phyloP scores from a whole-genome alignment of 2,888 invertebrate species.

The Coelopa pilipes region DNA sequence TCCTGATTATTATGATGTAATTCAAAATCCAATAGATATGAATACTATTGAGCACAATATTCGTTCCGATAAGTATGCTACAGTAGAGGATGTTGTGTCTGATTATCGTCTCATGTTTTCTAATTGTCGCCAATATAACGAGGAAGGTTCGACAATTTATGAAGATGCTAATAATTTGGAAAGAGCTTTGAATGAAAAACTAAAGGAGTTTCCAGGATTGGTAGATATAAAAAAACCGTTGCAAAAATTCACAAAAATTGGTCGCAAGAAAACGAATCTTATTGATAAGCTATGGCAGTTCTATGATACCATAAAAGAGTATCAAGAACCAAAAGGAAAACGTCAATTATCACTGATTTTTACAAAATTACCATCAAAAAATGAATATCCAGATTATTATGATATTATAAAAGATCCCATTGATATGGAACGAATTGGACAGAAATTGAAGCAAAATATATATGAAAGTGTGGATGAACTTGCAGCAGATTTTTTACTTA shows the following conservation, averaged over 20 bases:
- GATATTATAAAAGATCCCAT: conserved; percentile 97
- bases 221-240: conserved; percentile 66
- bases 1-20: conserved; percentile 95
- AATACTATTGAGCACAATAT: conserved; percentile 92
- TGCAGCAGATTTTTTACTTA: conserved; percentile 87
- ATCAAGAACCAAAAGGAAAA: conserved; percentile 82
- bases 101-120: conserved; percentile 96
- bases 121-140: conserved; percentile 97
- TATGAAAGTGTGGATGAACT: conserved; percentile 89
- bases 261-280: conserved; percentile 67
- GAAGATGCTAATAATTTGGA: conserved; percentile 93
- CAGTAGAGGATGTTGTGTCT: conserved; percentile 84
- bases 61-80: conserved; percentile 83
- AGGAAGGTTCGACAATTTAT: conserved; percentile 94
- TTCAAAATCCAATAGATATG: conserved; percentile 94
- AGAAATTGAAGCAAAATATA: conserved; percentile 79
- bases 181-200: conserved; percentile 82
- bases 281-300: conserved; percentile 84
- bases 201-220: conserved; percentile 78
- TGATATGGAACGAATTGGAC: conserved; percentile 93
- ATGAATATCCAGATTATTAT: conserved; percentile 96
- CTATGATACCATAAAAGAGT: conserved; percentile 90
- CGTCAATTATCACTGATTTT: conserved; percentile 95
- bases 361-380: conserved; percentile 92
- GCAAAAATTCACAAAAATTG: conserved; percentile 56